phyloP scores from a whole-genome alignment of 2,797 vertebrate genomes.

The Antennarius maculatus region DNA sequence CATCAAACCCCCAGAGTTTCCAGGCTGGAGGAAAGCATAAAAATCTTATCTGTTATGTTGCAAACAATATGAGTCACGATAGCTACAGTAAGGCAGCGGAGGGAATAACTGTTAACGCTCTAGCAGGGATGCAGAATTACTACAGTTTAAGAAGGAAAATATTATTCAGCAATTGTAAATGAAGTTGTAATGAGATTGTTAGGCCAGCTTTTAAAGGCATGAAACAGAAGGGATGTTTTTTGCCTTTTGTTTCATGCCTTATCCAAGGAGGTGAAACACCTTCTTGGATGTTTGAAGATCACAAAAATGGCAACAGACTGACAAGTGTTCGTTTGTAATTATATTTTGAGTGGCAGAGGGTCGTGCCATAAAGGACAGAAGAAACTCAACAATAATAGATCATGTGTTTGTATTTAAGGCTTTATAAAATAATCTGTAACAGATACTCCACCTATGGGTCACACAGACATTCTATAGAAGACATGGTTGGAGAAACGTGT shows the following conservation, averaged over 20 bases:
- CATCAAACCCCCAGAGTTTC: constrained; percentile 72
- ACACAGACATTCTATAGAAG: neutral
- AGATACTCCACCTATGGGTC: neutral
- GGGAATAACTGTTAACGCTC: constrained; percentile 52
- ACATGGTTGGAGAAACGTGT: neutral
- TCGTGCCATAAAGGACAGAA: neutral
- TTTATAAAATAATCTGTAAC: neutral
- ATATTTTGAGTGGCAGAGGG: neutral
- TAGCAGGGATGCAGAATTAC: constrained; percentile 30
- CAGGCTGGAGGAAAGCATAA: constrained; percentile 66
- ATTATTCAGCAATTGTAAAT: constrained; percentile 30
- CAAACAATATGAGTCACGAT: constrained; percentile 72
- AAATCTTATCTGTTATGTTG: constrained; percentile 71
- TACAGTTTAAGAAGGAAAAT: constrained; percentile 39
- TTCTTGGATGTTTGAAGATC: neutral
- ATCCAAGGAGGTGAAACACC: too few relatives aligned
- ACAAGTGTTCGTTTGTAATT: neutral
- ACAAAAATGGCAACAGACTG: too few relatives aligned
- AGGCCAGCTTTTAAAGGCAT: neutral
- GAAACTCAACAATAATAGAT: neutral
- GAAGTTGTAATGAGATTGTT: constrained; percentile 14
- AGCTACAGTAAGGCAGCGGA: constrained; percentile 50
- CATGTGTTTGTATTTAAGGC: neutral
- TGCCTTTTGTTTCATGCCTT: neutral
- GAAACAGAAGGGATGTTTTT: neutral